Evolutionary conservation across 2,113 vertebrate genomes (phyloP), one percentile per base, ranked within the genome.

Genomic region (Cricetomys ansorgei): DNA sequence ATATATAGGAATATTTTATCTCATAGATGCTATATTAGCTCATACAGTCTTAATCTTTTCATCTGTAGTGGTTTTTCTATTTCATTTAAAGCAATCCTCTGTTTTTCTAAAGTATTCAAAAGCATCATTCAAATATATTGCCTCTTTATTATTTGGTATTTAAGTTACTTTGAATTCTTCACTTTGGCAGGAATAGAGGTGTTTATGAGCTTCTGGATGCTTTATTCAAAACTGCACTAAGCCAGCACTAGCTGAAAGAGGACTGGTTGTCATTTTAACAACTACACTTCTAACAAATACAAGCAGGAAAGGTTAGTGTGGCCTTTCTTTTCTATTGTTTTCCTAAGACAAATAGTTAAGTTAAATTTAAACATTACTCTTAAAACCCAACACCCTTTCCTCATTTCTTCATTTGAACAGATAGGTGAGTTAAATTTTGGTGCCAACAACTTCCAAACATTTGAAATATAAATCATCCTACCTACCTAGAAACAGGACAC

Each of bases 61-160:
- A 50, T 48, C 90, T 91, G 87, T 57, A 81, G 93, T 80, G 12
- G 50, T 53, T 70, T 80, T 88, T 75, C n/a, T 75, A 89, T 75
- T 93, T 92, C 57, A 86, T 27, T 50, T 89, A 80, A 91, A 73
- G 48, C 3, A 53, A 27, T 77, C 76, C 45, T 88, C 29, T 43
- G 72, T 55, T 95, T 75, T 92, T 86, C 73, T 40, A 91, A 45
- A 48, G n/a, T 72, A 84, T 73, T 88, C 53, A 69, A 94, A 94
- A 92, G 55, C 9, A 55, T 80, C 70, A 85, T 29, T 86, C 57
- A 72, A 85, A 69, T 73, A 86, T 93, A 75, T 65, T 8, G 84
- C 55, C 90, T 92, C 25, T 73, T 48, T 81, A 50, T 79, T 81
- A 65, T 48, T 91, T 96, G 34, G 67, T 48, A 79, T 43, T 92